A percentile compares a stretch with the other conserved stretches of the same genome.
phyloP scores from a whole-genome alignment of 2,113 vertebrate genomes.

The Ictidomys tridecemlineatus region DNA sequence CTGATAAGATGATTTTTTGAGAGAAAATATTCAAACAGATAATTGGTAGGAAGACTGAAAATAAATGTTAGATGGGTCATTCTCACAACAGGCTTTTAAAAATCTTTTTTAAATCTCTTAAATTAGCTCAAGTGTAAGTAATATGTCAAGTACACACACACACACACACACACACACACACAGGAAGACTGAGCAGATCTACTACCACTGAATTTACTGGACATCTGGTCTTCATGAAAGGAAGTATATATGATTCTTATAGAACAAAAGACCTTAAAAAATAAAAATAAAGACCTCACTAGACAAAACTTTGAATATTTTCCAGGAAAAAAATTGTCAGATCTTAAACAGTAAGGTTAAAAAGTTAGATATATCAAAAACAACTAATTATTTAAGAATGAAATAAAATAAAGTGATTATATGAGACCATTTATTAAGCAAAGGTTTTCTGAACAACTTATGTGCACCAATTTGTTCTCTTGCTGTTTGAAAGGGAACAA shows the following conservation, averaged over 20 bases:
- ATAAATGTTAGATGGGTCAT: background rate
- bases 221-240: background rate
- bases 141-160: background rate
- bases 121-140: background rate
- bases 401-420: background rate
- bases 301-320: background rate
- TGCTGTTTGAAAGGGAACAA: background rate
- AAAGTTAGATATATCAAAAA: background rate
- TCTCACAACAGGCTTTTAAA: background rate
- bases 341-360: background rate
- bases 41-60: background rate
- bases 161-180: background rate
- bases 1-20: background rate
- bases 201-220: background rate
- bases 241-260: background rate
- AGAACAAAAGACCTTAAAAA: background rate
- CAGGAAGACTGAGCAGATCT: background rate
- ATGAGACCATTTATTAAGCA: background rate
- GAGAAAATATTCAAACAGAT: background rate
- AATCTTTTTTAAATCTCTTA: background rate
- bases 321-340: constrained; percentile 5
- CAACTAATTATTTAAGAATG: background rate
- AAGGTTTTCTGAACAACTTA: background rate
- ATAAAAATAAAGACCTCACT: constrained; percentile 46
- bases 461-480: background rate